These are phyloP conservation scores for Nomada fucata DNA, from an alignment of 2,888 invertebrate genomes.

Conservation along the genomic window DNA sequence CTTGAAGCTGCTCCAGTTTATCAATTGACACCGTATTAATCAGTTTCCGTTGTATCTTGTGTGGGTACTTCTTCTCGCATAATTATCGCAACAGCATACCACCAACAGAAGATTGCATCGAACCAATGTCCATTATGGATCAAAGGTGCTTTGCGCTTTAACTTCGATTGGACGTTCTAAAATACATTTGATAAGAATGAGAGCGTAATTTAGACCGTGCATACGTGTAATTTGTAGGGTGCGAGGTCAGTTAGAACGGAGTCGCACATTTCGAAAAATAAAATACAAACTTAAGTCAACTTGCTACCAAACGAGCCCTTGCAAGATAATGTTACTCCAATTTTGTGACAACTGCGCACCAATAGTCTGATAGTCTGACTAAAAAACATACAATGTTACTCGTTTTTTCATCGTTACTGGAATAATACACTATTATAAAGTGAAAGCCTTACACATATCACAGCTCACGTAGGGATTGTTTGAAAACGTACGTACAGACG, in stretches of 20 bases:
- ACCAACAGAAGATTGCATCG: background rate
- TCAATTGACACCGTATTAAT: constrained; percentile 64
- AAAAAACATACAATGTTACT: background rate
- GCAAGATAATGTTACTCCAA: background rate
- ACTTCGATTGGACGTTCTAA: background rate
- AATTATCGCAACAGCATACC: constrained; percentile 13
- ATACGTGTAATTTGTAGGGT: background rate
- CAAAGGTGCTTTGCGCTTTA: background rate
- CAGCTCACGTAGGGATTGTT: too few species aligned
- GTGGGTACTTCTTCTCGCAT: constrained; percentile 16
- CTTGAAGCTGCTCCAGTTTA: constrained; percentile 72
- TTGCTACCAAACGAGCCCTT: background rate
- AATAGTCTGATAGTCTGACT: background rate
- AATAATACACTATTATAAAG: too few species aligned
- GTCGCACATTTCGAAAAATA: background rate
- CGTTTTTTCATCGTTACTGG: too few species aligned
- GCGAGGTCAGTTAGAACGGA: background rate
- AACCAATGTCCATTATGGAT: background rate
- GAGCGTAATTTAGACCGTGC: too few species aligned
- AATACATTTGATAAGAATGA: background rate
- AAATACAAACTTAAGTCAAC: background rate
- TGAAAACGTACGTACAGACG: too few species aligned
- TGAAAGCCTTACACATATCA: too few species aligned
- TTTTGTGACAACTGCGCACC: background rate
- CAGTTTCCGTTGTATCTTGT: constrained; percentile 16